Percentiles rank a stretch among this genome's conserved stretches.
phyloP scores from a whole-genome alignment of 1,140 invertebrate genomes.

The Lucilia cuprina region DNA sequence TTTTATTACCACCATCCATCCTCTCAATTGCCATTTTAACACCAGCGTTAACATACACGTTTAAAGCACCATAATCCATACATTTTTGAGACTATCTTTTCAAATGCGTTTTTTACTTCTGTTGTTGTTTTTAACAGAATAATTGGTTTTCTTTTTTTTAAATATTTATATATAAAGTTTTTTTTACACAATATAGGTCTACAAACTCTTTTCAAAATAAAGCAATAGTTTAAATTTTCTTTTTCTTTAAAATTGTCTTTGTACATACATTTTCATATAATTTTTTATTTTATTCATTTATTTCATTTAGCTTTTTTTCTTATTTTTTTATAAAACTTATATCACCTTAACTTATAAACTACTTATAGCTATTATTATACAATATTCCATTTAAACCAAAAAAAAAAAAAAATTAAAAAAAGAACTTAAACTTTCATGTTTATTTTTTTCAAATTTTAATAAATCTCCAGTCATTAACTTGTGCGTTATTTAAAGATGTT shows the following conservation, averaged over 20 bases:
- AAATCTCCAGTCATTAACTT: constrained; percentile 35
- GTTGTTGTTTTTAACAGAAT: not conserved
- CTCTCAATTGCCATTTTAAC: not conserved
- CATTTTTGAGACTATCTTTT: constrained; percentile 36
- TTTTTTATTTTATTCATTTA: not conserved
- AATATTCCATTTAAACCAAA: too few species aligned
- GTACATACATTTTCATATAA: not conserved
- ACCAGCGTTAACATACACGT: too few species aligned
- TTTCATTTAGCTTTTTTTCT: not conserved
- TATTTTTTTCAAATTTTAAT: constrained; percentile 7
- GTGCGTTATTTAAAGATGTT: not conserved
- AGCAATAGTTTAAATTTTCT: not conserved
- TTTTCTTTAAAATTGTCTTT: not conserved
- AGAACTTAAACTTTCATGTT: not conserved
- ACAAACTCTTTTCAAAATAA: too few species aligned
- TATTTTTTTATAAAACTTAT: not conserved
- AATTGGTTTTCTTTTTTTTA: too few species aligned
- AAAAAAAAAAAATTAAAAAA: too few species aligned
- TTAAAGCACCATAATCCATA: not conserved
- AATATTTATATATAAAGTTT: not conserved
- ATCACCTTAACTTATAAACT: not conserved
- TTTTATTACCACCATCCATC: not conserved
- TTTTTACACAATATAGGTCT: not conserved
- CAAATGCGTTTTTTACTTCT: constrained; percentile 25
- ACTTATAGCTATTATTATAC: not conserved